phyloP scores from a whole-genome alignment of 2,888 invertebrate species.

The Tuberolachnus salignus region DNA sequence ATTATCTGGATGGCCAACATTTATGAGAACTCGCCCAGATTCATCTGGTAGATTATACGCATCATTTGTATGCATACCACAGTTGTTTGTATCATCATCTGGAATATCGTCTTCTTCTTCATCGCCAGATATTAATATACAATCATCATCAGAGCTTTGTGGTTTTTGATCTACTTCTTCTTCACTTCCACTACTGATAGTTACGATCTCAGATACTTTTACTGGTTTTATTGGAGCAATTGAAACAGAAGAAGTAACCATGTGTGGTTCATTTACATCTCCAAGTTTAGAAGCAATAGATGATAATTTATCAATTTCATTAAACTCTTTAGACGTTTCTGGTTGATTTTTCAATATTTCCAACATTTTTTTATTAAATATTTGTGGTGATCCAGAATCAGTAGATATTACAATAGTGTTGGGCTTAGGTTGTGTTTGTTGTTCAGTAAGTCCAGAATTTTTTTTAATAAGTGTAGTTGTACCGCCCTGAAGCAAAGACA shows the following conservation, averaged over 20 bases:
- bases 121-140: slow-evolving; percentile 80
- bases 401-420: slow-evolving; percentile 60
- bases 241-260: slow-evolving; percentile 66
- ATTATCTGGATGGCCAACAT: slow-evolving; percentile 88
- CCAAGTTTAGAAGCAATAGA: slow-evolving; percentile 57
- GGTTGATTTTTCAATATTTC: slow-evolving; percentile 61
- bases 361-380: slow-evolving; percentile 59
- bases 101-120: slow-evolving; percentile 80
- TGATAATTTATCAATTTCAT: slow-evolving; percentile 57
- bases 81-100: slow-evolving; percentile 87
- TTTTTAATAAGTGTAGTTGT: slow-evolving; percentile 60
- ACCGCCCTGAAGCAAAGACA: slow-evolving; percentile 73
- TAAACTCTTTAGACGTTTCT: slow-evolving; percentile 56
- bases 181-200: slow-evolving; percentile 65
- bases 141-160: slow-evolving; percentile 71
- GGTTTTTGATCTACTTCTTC: slow-evolving; percentile 52
- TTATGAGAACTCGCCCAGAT: slow-evolving; percentile 88
- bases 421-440: slow-evolving; percentile 58
- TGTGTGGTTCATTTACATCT: slow-evolving; percentile 61
- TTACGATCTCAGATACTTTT: slow-evolving; percentile 64
- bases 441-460: slow-evolving; percentile 53
- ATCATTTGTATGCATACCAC: slow-evolving; percentile 93
- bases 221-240: slow-evolving; percentile 63
- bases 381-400: slow-evolving; percentile 60
- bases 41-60: slow-evolving; percentile 88